Conservation (phyloP, 1,140 invertebrate species). For the Pseudomyrmex gracilis region DNA sequence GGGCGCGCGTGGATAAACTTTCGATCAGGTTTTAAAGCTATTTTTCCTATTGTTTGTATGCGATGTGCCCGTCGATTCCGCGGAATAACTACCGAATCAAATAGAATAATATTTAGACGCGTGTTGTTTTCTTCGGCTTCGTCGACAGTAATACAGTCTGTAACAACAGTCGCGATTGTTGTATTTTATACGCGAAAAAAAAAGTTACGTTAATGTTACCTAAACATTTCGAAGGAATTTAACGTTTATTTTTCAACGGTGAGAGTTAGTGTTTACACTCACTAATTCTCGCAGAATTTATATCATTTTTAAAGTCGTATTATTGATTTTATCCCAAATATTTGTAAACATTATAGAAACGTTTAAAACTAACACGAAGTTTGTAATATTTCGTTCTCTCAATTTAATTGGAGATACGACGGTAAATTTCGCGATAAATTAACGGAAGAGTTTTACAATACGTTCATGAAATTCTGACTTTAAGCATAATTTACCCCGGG, state of each 20-base stretch:
- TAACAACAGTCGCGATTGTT: constrained; percentile 14
- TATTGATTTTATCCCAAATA: not conserved
- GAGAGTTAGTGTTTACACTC: not conserved
- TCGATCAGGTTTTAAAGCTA: constrained; percentile 36
- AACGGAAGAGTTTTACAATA: not conserved
- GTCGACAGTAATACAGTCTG: constrained; percentile 6
- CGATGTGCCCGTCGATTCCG: constrained; percentile 17
- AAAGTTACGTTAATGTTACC: constrained; percentile 16
- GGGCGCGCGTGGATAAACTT: constrained; percentile 11
- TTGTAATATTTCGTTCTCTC: not conserved
- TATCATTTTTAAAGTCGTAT: not conserved
- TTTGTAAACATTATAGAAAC: too few relatives aligned
- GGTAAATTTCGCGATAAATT: not conserved
- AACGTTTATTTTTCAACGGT: too few relatives aligned
- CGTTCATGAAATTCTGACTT: not conserved
- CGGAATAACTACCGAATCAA: constrained; percentile 35
- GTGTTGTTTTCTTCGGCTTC: not conserved
- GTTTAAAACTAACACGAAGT: not conserved
- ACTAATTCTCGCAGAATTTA: not conserved
- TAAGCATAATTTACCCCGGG: not conserved
- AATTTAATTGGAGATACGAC: not conserved
- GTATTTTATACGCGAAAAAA: not conserved
- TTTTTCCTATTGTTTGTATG: constrained; percentile 11
- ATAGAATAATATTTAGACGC: constrained; percentile 41
- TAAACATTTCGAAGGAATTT: constrained; percentile 12